Conservation (phyloP, 1,140 invertebrate genomes). For the Cherax quadricarinatus region DNA sequence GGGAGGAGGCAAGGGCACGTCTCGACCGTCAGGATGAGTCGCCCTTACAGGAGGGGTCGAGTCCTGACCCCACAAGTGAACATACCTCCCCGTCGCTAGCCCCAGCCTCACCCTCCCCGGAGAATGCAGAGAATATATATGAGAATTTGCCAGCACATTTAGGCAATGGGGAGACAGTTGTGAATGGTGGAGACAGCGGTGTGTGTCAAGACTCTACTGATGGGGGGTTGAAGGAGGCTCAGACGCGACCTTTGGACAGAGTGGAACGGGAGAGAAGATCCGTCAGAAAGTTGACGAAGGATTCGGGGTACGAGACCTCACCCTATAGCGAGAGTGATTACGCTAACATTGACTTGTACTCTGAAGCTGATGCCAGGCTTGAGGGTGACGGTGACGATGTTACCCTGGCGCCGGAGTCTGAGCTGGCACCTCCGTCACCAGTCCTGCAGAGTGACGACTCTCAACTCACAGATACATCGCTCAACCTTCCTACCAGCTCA, state of each 20-base stretch:
- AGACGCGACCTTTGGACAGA: slow-evolving; percentile 61
- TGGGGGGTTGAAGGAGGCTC: slow-evolving; percentile 1
- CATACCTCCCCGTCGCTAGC: not conserved
- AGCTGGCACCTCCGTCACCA: slow-evolving; percentile 62
- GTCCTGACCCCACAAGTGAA: not conserved
- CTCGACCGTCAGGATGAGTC: slow-evolving; percentile 30
- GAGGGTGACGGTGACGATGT: slow-evolving; percentile 68
- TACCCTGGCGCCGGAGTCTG: slow-evolving; percentile 67
- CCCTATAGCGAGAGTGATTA: slow-evolving; percentile 75
- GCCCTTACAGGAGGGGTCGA: slow-evolving; percentile 25
- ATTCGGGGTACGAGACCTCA: slow-evolving; percentile 76
- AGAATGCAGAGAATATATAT: slow-evolving; percentile 72
- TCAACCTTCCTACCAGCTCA: not conserved
- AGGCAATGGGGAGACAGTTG: slow-evolving; percentile 22
- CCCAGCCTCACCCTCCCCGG: not conserved
- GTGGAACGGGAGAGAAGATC: slow-evolving; percentile 74
- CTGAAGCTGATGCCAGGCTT: slow-evolving; percentile 24
- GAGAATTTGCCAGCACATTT: slow-evolving; percentile 73
- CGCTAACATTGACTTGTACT: slow-evolving; percentile 74
- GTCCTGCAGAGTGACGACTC: not conserved
- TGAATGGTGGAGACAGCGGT: not conserved
- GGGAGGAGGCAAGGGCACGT: slow-evolving; percentile 65
- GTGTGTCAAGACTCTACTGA: not conserved
- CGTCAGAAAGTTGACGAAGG: slow-evolving; percentile 75
- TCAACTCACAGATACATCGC: not conserved